Evolutionary conservation across 2,113 vertebrate genomes (phyloP), one percentile per base, ranked within the genome.

Genomic region (Phaethon lepturus): DNA sequence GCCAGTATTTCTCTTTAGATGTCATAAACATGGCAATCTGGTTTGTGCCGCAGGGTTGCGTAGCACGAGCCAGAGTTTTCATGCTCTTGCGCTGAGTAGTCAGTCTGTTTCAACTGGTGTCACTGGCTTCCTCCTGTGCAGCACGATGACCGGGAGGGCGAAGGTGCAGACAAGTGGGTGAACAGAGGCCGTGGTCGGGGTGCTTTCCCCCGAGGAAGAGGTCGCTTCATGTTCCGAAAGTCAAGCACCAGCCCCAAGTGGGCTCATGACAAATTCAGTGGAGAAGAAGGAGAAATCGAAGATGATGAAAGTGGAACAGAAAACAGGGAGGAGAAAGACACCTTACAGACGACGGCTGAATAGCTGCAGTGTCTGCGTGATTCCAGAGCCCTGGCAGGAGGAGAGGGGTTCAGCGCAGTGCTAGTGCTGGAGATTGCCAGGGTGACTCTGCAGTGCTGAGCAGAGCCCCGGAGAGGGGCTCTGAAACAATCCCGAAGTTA

Each of bases 191-290:
- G 98, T 3, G 99, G 99, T 35, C 98, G 99, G 20, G 99, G 99
- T 49, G 97, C 95, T 82, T 98, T 99, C 78, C 94, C 98, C 28
- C 98, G 98, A 3, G 99, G 99, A 11, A 98, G 99, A 67, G 98
- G 99, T 17, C 98, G 99, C 86, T 99, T 99, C 97, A 99, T 99
- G 97, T 99, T 99, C 95, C 98, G 99, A 29, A 99, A 99, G 91
- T 98, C 99, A 16, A 98, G 98, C 97, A 98, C 98, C 97, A 98
- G 98, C 67, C 98, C 99, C 96, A 99, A 99, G 74, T 99, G 99
- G 99, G 98, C 98, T 73, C 99, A 99, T 3, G 98, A 99, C 97
- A 99, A 99, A 93, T 99, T 99, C 97, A 99, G 99, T 45, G 98
- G 98, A 45, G 99, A 99, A 62, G 98, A 99, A 92, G 98, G 99